phyloP scores from a whole-genome alignment of 1,140 invertebrate species.

The Steinernema khuongi region DNA sequence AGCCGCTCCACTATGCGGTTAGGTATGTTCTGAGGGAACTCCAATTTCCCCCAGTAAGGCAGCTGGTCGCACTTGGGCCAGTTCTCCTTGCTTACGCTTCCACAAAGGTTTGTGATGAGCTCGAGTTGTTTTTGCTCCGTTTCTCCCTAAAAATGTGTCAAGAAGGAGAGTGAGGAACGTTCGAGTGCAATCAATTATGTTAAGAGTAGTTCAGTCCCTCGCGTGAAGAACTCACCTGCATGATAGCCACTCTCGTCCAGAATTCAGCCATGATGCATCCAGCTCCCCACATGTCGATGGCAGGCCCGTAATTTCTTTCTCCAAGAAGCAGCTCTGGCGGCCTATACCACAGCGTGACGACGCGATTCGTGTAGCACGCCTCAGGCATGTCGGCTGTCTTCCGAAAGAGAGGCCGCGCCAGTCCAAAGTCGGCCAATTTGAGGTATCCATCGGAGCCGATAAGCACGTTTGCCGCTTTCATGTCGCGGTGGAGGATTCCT shows the following conservation, averaged over 20 bases:
- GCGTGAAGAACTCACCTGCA: slow-evolving; percentile 63
- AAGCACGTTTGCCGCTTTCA: slow-evolving; percentile 98
- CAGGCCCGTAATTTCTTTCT: slow-evolving; percentile 83
- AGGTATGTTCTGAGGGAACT: background rate
- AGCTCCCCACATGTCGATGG: slow-evolving; percentile 95
- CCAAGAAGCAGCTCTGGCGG: slow-evolving; percentile 82
- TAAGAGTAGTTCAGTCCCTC: too few relatives aligned
- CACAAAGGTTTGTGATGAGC: slow-evolving; percentile 89
- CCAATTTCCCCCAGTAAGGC: slow-evolving; percentile 62
- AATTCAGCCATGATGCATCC: slow-evolving; percentile 99
- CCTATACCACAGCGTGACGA: slow-evolving; percentile 95
- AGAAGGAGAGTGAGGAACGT: too few relatives aligned
- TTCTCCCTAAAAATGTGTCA: slow-evolving; percentile 68
- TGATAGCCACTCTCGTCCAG: slow-evolving; percentile 81
- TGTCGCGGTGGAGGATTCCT: slow-evolving; percentile 68
- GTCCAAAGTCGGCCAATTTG: slow-evolving; percentile 64
- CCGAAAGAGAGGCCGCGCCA: slow-evolving; percentile 57
- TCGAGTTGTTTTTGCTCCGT: slow-evolving; percentile 92
- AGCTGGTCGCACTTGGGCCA: slow-evolving; percentile 91
- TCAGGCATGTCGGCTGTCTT: background rate
- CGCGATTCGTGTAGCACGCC: slow-evolving; percentile 79
- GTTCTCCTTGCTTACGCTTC: slow-evolving; percentile 79
- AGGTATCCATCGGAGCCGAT: slow-evolving; percentile 87
- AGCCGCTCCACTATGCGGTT: background rate
- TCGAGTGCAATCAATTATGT: background rate